Base-by-base conservation (phyloP, 2,797 vertebrate genomes). In the Enteromius afrohamiltoni region DNA sequence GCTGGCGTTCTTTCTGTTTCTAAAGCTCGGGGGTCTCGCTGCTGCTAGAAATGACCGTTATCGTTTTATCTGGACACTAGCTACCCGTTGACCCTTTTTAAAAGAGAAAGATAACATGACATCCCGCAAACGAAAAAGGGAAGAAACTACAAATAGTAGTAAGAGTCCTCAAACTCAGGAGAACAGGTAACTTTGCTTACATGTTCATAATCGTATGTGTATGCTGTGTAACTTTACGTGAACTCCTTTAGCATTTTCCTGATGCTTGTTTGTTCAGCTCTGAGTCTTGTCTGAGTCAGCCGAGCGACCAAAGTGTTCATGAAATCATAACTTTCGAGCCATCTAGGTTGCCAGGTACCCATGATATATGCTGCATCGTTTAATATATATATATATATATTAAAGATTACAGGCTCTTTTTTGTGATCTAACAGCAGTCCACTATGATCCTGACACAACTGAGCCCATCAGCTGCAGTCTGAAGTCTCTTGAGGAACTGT, bases 391-490 rank as follows among this genome's bases (percentile, higher is more conserved):
- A 42, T 42, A 10, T 40, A 4, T 64, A 31, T 29, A 31, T 64
- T 4, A 23, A 45, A 2, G 1, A 34, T 8, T 34, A 14, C 21
- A n/a, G 47, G 1, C 3, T 69, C 21, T 45, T 4, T 69, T 42
- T 3, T 42, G 40, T 37, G 37, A 17, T 69, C 1, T 73, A 37
- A 49, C 92, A 99, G 98, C 85, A 1, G 91, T 91, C 34, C 93
- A 97, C 68, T 98, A 98, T 0, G 97, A 98, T 83, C 82, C 80
- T 1, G 91, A 93, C 86, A 98, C 96, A 3, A 96, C 95, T 0
- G 95, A 94, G 60, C 98, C 98, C 0, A 76, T 98, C 94, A 97
- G 96, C 91, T 95, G 93, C 64, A 95, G 93, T 84, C 90, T 99
- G 34, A 92, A 93, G 0, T 91, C 93, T 0, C 86, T 99, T 91